Evolutionary conservation across 2,113 vertebrate genomes (phyloP), one percentile per base, ranked within the genome.

Genomic region (Gobio gobio): DNA sequence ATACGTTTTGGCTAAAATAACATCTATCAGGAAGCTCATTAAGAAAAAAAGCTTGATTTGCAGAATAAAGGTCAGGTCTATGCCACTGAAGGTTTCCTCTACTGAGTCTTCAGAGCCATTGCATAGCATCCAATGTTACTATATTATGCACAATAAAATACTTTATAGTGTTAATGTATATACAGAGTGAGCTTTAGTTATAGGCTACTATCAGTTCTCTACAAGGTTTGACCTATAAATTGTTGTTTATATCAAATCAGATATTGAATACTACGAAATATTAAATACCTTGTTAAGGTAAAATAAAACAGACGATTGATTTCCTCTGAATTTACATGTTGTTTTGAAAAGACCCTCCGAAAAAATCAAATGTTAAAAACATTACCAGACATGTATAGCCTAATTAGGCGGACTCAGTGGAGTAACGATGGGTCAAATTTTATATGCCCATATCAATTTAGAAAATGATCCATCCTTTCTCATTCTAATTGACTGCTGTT

Each of bases 11-110:
- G 90, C 91, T 91, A 91, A 94, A 95, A 95, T 94, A 94, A 94
- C 93, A 94, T 91, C 93, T 93, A 94, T 94, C 93, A 93, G 90
- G 94, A 92, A 92, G 82, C 64, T 87, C 72, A 2, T 87, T 87
- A 63, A 83, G 91, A 93, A 93, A 94, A 40, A 91, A 87, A 90
- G 93, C 93, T 92, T 94, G 81, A 94, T 94, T 94, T 93, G 93
- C 93, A 92, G 92, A 94, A 93, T 95, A 95, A 95, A 95, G 95
- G 94, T 94, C 94, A 94, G 85, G 73, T 86, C 64, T 82, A 88
- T 88, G 90, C 87, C 88, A 93, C 93, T 89, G 88, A 91, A 86
- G 84, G 82, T 79, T 86, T 83, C 13, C n/a, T 49, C 74, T 51
- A 29, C 54, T 89, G 88, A 85, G n/a, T 68, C 49, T 22, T 77